A percentile compares a stretch with the other conserved stretches of the same genome.
Evolutionary conservation across 2,888 invertebrate species (phyloP).

Genomic region (Capitulum mitella): DNA sequence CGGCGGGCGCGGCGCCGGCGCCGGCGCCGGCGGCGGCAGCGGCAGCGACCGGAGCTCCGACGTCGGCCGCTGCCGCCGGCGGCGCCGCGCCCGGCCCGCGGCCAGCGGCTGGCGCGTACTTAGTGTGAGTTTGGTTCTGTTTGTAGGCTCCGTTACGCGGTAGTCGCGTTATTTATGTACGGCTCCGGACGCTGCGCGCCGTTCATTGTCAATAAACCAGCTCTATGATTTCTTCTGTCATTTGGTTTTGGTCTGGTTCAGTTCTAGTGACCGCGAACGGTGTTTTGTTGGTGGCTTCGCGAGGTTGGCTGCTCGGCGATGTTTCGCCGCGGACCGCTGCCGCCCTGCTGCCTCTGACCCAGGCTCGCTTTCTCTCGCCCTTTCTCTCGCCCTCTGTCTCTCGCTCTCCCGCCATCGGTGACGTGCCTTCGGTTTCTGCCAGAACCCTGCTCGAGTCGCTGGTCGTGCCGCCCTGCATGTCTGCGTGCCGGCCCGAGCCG

Average conservation of each 20-base stretch:
- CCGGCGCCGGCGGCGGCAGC: neutral
- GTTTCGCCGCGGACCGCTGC: too few species aligned
- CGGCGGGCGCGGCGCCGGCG: too few species aligned
- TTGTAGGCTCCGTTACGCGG: neutral
- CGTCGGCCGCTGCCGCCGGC: neutral
- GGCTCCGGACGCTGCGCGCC: neutral
- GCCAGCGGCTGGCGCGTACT: neutral
- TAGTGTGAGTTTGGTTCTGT: slow-evolving; percentile 17
- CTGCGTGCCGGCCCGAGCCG: too few species aligned
- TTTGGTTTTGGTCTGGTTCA: neutral
- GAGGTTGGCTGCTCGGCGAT: neutral
- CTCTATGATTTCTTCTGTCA: neutral
- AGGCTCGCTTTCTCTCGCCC: neutral
- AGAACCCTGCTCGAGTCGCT: too few species aligned
- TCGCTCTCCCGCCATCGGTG: too few species aligned
- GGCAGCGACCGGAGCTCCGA: neutral
- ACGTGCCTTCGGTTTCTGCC: too few species aligned
- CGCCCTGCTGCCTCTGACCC: neutral
- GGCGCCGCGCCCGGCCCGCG: neutral
- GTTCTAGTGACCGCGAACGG: neutral
- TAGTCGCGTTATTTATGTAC: slow-evolving; percentile 7
- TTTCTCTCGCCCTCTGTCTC: too few species aligned
- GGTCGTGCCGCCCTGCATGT: too few species aligned
- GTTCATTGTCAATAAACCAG: slow-evolving; percentile 11
- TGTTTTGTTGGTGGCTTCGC: neutral